Evolutionary conservation across 30 jellyfish, hydroid and myxozoan genomes (phyloP).

Genomic region (Aurelia sp.): DNA sequence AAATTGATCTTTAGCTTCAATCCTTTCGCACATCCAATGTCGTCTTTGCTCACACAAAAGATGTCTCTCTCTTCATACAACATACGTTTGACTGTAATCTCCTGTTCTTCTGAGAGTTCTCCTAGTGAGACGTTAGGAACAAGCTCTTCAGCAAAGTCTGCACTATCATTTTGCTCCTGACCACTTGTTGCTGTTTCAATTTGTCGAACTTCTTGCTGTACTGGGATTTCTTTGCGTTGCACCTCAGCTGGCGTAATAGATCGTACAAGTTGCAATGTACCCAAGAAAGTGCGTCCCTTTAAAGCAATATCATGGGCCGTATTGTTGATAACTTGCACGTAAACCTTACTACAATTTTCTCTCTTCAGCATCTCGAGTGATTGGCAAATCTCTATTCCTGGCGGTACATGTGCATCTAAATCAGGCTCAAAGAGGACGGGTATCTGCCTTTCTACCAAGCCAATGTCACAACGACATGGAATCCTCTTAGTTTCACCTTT

Average conservation of each 20-base stretch:
- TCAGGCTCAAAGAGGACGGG: too few relatives aligned
- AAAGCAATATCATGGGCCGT: slow-evolving; percentile 2
- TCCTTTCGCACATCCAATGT: slow-evolving; percentile 27
- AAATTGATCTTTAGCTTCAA: slow-evolving; percentile 10
- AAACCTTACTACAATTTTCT: slow-evolving; percentile 1
- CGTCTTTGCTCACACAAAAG: slow-evolving; percentile 8
- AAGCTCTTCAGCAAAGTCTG: background rate
- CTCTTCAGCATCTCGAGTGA: background rate
- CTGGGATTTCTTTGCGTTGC: background rate
- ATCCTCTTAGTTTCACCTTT: too few relatives aligned
- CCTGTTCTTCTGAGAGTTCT: slow-evolving; percentile 11
- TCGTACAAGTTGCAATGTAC: slow-evolving; percentile 1
- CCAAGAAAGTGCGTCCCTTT: background rate
- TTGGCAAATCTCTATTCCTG: too few relatives aligned
- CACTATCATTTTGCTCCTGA: background rate
- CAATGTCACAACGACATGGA: too few relatives aligned
- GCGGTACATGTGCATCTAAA: too few relatives aligned
- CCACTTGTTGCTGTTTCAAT: background rate
- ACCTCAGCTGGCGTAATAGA: slow-evolving; percentile 20
- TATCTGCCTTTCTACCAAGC: too few relatives aligned
- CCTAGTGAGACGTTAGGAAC: slow-evolving; percentile 6
- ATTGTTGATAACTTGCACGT: slow-evolving; percentile 1
- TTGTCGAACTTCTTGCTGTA: background rate
- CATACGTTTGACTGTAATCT: background rate
- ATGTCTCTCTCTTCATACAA: slow-evolving; percentile 4